A percentile compares a stretch with the other conserved stretches of the same genome.
Evolutionary conservation across 2,888 invertebrate genomes (phyloP).

Genomic region (Melolontha melolontha): DNA sequence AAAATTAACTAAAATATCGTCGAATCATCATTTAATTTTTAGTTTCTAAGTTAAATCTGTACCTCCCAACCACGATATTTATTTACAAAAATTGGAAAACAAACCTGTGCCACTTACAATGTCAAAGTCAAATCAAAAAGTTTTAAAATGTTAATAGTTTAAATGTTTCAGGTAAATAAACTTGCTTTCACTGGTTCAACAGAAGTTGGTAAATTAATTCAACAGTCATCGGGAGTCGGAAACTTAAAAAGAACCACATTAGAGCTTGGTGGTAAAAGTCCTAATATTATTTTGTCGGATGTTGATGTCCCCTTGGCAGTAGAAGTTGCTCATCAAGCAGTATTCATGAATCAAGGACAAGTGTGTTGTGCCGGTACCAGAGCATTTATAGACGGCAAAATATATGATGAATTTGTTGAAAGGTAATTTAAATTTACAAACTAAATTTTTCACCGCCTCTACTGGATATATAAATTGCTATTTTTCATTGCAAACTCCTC

Average conservation of each 20-base stretch:
- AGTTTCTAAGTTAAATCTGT: too few species aligned
- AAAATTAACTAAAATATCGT: too few species aligned
- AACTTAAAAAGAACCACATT: slow-evolving; percentile 90
- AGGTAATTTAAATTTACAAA: slow-evolving; percentile 46
- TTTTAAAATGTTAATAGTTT: background rate
- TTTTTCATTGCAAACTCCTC: too few species aligned
- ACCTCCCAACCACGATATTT: too few species aligned
- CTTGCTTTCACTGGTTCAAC: slow-evolving; percentile 96
- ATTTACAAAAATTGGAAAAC: too few species aligned
- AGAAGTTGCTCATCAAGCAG: slow-evolving; percentile 83
- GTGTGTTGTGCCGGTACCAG: slow-evolving; percentile 94
- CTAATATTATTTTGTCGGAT: slow-evolving; percentile 89
- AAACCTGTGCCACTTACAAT: too few species aligned
- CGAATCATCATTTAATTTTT: too few species aligned
- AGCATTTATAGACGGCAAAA: slow-evolving; percentile 88
- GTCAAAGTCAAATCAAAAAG: background rate
- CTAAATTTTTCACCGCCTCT: too few species aligned
- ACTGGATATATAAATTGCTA: too few species aligned
- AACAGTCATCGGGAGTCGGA: slow-evolving; percentile 77
- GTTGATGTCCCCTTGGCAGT: slow-evolving; percentile 85
- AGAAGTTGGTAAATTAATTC: slow-evolving; percentile 87
- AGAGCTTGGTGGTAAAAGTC: slow-evolving; percentile 91
- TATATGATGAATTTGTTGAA: slow-evolving; percentile 93
- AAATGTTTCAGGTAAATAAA: slow-evolving; percentile 76
- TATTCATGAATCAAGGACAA: slow-evolving; percentile 92